Evolutionary conservation across 2,888 invertebrate genomes (phyloP), one percentile per base, ranked within the genome.

Genomic region (Aspidapion aeneum): DNA sequence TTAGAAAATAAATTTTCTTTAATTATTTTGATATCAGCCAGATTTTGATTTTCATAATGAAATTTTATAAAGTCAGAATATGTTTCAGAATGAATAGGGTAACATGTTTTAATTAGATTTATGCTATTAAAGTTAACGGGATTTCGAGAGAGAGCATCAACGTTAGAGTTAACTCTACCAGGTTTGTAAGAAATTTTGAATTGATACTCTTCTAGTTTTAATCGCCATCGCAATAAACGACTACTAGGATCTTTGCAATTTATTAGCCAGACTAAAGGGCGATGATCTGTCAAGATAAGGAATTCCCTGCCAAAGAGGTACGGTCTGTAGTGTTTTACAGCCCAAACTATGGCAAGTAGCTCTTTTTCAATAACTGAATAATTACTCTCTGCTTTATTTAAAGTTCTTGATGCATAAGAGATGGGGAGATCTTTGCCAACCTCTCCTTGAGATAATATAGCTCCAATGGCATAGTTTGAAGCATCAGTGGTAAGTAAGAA

Each of bases 301-400:
- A 77, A 77, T 55, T 72, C 71, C 17, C 64, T 65, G 5, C 77
- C 77, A 52, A 71, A 75, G 0, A 77, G 35, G n/a, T n/a, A n/a
- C n/a, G n/a, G n/a, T n/a, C n/a, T 61, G 56, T 73, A 75, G 63
- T 72, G 68, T 5, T 21, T 2, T 3, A 21, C n/a, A 12, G 21
- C 57, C 21, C 22, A 57, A 9, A 57, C 35, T 3, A 57, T 57
- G 16, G 9, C 21, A 20, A 35, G 16, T 57, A 52, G n/a, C n/a
- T 52, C 7, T n/a, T n/a, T 61, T 61, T 76, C 73, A 3, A 69
- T 75, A 0, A 73, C 73, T 16, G 66, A 67, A 60, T 74, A 74
- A 21, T 69, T 71, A 20, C 22, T 52, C 65, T 74, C 73, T 1
- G 70, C 63, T 7, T 68, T 66, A 58, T 2, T 58, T 5, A 58